Evolutionary conservation across 1,140 invertebrate genomes (phyloP).

Genomic region (Musca vetustissima): DNA sequence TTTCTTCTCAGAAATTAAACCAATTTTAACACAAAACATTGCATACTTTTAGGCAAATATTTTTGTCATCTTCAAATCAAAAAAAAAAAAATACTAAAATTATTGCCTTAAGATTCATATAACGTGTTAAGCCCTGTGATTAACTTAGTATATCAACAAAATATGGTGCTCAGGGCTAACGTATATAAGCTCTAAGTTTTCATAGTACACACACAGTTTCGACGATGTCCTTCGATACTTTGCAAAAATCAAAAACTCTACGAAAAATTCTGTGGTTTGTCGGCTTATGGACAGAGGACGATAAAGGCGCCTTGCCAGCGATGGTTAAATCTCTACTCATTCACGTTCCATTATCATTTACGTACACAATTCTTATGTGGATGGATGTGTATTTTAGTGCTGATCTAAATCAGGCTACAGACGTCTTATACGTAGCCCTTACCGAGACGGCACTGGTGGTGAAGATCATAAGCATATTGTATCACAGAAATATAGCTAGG

Average conservation of each 20-base stretch:
- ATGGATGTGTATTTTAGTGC: slow-evolving; percentile 40
- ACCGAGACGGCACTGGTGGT: slow-evolving; percentile 42
- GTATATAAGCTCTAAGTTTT: no score
- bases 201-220: neutral
- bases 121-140: no score
- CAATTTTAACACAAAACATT: no score
- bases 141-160: no score
- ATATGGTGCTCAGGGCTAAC: no score
- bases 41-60: no score
- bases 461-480: slow-evolving; percentile 43
- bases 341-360: slow-evolving; percentile 41
- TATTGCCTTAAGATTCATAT: no score
- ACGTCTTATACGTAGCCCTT: slow-evolving; percentile 48
- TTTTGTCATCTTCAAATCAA: no score
- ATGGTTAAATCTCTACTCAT: slow-evolving; percentile 25
- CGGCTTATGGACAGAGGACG: neutral
- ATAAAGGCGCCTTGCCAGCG: neutral
- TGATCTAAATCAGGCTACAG: slow-evolving; percentile 40
- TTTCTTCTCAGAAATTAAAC: no score
- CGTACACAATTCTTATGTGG: slow-evolving; percentile 47
- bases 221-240: slow-evolving; percentile 1
- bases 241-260: neutral
- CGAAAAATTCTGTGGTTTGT: neutral
- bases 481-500: slow-evolving; percentile 28
- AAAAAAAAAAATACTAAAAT: no score